Evolutionary conservation across 2,797 vertebrate genomes (phyloP), one percentile per base, ranked within the genome.

Genomic region (Kryptopterus vitreolus): DNA sequence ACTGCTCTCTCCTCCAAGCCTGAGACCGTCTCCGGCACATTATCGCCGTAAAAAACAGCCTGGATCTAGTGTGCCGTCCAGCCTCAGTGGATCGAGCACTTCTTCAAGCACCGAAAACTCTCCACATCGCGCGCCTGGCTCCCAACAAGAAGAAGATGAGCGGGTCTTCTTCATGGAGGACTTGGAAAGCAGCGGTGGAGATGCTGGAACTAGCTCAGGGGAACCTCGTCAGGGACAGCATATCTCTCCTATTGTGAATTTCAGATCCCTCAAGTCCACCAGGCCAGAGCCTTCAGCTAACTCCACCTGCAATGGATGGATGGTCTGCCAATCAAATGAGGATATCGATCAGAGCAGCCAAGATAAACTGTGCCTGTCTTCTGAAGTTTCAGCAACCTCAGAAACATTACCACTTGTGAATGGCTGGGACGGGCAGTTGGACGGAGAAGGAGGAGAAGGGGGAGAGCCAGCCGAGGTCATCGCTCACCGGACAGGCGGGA

Each of bases 91-190:
- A 61, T 85, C 90, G 10, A 93, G 93, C 77, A 92, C 89, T 50
- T 89, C 90, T 35, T 94, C 95, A 76, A 94, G 92, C 72, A 87
- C 88, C 1, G 94, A 95, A 82, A 90, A 91, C 9, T 96, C 97
- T 31, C 96, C 95, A 0, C 89, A 88, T 31, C 91, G 93, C 78
- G 82, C 85, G 1, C 88, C 85, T 9, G 86, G 88, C 35, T 79
- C 89, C 69, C 90, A 87, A 74, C 86, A 91, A 43, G 95, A 96
- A 11, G 96, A 96, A 83, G 96, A 98, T 61, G 96, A 98, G 72
- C 92, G 94, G 53, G 95, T 99, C 24, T 99, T 99, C 88, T 96
- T 98, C 88, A 98, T 99, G 95, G 98, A 99, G 1, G 98, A 99
- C 59, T 88, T 99, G 77, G 96, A 97, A 58, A 90, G 92, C 46